A percentile compares a stretch with the other conserved stretches of the same genome.
Conservation (phyloP, 2,888 invertebrate species). For the Coecobrya sp. region DNA sequence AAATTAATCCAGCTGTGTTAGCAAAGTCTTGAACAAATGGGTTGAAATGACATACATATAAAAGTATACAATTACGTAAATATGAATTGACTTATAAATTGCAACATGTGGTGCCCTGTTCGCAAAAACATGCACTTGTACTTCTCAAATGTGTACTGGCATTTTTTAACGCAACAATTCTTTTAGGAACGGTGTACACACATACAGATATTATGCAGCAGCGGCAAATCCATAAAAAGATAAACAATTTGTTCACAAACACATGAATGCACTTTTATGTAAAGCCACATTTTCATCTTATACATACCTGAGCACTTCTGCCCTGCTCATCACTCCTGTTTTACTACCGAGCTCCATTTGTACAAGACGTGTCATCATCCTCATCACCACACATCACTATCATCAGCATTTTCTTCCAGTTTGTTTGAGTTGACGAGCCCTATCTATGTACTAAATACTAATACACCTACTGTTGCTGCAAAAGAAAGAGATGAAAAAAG, state of each 20-base stretch:
- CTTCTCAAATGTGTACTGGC: neutral
- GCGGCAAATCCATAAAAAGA: constrained; percentile 61
- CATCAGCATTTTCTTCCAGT: constrained; percentile 70
- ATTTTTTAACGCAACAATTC: constrained; percentile 28
- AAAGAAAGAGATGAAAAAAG: constrained; percentile 68
- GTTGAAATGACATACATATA: too few species aligned
- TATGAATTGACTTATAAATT: too few species aligned
- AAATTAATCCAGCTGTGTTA: too few species aligned
- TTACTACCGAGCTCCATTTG: constrained; percentile 72
- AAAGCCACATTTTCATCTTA: neutral
- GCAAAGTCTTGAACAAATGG: too few species aligned
- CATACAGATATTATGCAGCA: neutral
- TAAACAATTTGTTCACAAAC: constrained; percentile 79
- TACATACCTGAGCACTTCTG: constrained; percentile 29
- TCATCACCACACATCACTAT: constrained; percentile 51
- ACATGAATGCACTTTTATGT: constrained; percentile 77
- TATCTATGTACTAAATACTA: neutral
- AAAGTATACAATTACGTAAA: too few species aligned
- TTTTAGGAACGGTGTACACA: constrained; percentile 20
- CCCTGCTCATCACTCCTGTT: constrained; percentile 73
- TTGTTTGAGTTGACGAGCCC: constrained; percentile 24
- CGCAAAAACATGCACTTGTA: neutral
- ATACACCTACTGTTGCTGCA: neutral
- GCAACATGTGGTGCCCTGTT: neutral
- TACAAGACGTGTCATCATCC: constrained; percentile 76